These are phyloP conservation scores for Orthonyx spaldingii DNA, from an alignment of 2,113 vertebrate species.

Conservation along the genomic window DNA sequence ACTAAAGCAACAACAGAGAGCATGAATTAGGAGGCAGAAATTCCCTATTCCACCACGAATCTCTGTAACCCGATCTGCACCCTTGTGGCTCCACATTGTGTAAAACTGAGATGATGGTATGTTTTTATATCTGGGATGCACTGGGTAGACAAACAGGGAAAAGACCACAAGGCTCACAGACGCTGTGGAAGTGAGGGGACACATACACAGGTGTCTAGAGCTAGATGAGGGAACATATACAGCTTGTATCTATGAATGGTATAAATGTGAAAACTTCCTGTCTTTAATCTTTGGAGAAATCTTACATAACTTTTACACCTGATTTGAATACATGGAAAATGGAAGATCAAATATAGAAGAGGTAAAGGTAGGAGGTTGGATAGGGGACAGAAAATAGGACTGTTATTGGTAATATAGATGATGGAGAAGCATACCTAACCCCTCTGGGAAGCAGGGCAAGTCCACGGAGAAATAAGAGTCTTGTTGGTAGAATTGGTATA, in stretches of 20 bases:
- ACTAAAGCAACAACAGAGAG: not conserved
- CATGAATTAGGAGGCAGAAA: not conserved
- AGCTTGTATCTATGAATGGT: not conserved
- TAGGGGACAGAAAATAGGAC: not conserved
- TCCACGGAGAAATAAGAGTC: not conserved
- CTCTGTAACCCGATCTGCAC: not conserved
- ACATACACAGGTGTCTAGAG: not conserved
- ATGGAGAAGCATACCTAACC: not conserved
- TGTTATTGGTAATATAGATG: not conserved
- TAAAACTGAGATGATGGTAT: not conserved
- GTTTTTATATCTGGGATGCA: not conserved
- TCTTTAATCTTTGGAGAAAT: not conserved
- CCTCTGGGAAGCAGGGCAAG: not conserved
- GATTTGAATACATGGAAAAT: not conserved
- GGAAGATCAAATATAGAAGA: not conserved
- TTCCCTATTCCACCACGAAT: not conserved
- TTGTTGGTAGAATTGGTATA: not conserved
- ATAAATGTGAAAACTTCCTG: not conserved
- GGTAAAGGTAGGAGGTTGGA: not conserved
- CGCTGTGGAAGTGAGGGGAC: not conserved
- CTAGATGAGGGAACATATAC: not conserved
- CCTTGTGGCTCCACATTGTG: not conserved
- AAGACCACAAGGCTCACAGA: not conserved
- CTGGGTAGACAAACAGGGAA: not conserved
- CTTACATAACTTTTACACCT: not conserved